Conservation (phyloP, 2,888 invertebrate species). For the Metacarcinus magister region DNA sequence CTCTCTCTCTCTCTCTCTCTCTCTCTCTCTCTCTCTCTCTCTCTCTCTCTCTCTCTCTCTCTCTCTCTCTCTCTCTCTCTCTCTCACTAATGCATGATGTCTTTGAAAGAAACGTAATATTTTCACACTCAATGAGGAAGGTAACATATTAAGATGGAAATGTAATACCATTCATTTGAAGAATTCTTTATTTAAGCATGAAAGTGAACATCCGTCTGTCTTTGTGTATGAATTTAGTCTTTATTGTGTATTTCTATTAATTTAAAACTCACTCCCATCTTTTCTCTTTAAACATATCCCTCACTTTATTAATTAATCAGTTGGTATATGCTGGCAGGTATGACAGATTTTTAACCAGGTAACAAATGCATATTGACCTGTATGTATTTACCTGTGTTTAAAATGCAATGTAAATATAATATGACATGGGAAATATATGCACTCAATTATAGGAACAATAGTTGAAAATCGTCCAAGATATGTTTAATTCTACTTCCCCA, state of each 20-base stretch:
- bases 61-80: conserved; percentile 38
- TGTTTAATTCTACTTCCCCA: too few relatives aligned
- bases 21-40: conserved; percentile 47
- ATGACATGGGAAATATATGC: too few relatives aligned
- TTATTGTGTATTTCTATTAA: neutral
- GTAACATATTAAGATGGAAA: neutral
- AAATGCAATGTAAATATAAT: too few relatives aligned
- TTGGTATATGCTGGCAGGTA: too few relatives aligned
- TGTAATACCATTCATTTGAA: neutral
- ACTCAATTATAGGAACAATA: too few relatives aligned
- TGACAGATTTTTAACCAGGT: too few relatives aligned
- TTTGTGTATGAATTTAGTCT: neutral
- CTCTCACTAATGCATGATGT: neutral
- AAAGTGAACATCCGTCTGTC: neutral
- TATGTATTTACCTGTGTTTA: too few relatives aligned
- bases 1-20: neutral
- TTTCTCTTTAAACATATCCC: too few relatives aligned
- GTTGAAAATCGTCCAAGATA: too few relatives aligned
- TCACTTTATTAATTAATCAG: too few relatives aligned
- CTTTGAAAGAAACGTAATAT: neutral
- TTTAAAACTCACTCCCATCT: neutral
- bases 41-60: conserved; percentile 43
- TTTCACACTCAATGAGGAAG: neutral
- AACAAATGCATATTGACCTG: too few relatives aligned
- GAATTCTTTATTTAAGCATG: neutral